Percentiles rank a stretch among this genome's conserved stretches.
phyloP scores from a whole-genome alignment of 2,888 invertebrate genomes.

The Ametastegia equiseti region DNA sequence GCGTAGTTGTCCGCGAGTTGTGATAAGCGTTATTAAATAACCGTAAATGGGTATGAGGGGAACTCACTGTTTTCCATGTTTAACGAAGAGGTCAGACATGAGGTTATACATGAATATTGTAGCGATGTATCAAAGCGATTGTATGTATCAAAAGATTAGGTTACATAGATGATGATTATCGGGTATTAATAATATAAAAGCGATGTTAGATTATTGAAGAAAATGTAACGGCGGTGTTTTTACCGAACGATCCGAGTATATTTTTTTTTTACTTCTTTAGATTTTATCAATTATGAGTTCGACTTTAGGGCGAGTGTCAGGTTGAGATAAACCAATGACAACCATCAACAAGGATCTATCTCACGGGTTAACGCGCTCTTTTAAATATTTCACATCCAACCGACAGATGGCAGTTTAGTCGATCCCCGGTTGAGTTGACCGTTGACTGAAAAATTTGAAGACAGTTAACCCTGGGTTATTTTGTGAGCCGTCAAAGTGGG shows the following conservation, averaged over 20 bases:
- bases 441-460: conserved; percentile 60
- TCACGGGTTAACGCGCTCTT: not conserved
- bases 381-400: not conserved
- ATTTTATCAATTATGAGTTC: too few relatives aligned
- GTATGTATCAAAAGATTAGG: not conserved
- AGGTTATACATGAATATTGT: not conserved
- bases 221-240: not conserved
- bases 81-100: not conserved
- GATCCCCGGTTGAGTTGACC: conserved; percentile 13
- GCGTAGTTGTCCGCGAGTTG: too few relatives aligned
- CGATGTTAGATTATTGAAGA: not conserved
- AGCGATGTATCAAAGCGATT: not conserved
- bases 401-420: conserved; percentile 1
- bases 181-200: not conserved
- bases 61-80: conserved; percentile 46
- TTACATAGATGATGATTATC: not conserved
- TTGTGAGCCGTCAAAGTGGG: too few relatives aligned
- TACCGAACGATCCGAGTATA: not conserved
- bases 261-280: not conserved
- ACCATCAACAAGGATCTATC: not conserved
- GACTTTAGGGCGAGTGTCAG: not conserved
- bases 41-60: not conserved
- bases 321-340: conserved; percentile 1
- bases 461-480: too few relatives aligned
- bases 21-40: not conserved